Evolutionary conservation across 2,888 invertebrate genomes (phyloP).

Genomic region (Hyposoter dolosus): DNA sequence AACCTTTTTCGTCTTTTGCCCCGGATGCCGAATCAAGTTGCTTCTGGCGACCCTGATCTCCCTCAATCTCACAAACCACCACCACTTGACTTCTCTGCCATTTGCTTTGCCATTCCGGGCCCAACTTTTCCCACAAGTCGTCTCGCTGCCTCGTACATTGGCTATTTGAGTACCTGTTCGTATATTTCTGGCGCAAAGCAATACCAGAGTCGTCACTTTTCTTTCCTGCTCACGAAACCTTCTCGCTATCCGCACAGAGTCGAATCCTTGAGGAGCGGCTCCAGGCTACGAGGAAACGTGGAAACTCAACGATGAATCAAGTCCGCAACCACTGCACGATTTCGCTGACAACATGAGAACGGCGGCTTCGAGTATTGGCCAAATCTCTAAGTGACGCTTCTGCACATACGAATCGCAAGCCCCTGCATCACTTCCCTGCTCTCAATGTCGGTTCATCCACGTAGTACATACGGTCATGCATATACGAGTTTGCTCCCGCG

Average conservation of each 20-base stretch:
- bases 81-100: slow-evolving; percentile 2
- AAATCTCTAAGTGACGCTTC: slow-evolving; percentile 50
- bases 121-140: slow-evolving; percentile 17
- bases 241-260: neutral
- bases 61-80: slow-evolving; percentile 34
- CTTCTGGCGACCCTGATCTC: slow-evolving; percentile 26
- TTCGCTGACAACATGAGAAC: slow-evolving; percentile 61
- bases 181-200: neutral
- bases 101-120: slow-evolving; percentile 1
- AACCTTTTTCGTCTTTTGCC: slow-evolving; percentile 46
- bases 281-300: neutral
- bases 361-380: slow-evolving; percentile 47
- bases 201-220: slow-evolving; percentile 32
- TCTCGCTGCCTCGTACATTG: neutral
- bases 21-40: slow-evolving; percentile 7
- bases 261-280: neutral
- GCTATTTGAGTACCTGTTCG: neutral
- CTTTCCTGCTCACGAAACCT: slow-evolving; percentile 37
- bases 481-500: slow-evolving; percentile 30
- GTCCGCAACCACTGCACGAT: slow-evolving; percentile 56
- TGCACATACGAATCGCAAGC: slow-evolving; percentile 28
- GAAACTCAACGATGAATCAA: slow-evolving; percentile 56
- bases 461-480: neutral
- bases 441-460: neutral
- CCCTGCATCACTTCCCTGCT: neutral